Evolutionary conservation across 2,113 vertebrate genomes (phyloP).

Genomic region (Aphelocoma coerulescens): DNA sequence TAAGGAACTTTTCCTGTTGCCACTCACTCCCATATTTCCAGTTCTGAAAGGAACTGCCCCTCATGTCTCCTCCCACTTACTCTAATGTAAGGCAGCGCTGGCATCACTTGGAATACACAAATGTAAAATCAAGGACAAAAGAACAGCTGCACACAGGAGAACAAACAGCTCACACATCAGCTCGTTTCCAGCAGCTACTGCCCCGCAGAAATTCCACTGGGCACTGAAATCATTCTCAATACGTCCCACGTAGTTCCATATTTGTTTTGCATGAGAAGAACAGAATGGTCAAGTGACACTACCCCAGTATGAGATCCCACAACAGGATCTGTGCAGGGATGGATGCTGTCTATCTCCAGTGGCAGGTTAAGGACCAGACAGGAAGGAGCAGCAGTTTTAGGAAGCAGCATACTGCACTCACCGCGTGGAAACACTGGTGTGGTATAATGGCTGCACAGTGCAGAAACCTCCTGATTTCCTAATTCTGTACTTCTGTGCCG

Average conservation of each 20-base stretch:
- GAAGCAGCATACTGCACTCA: background rate
- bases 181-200: background rate
- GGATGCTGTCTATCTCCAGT: background rate
- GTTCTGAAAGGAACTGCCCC: background rate
- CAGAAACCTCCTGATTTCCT: background rate
- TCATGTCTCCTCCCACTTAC: background rate
- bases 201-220: background rate
- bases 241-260: rapidly evolving
- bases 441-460: background rate
- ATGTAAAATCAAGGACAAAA: background rate
- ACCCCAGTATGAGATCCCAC: rapidly evolving
- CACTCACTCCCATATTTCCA: background rate
- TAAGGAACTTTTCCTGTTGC: background rate
- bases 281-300: background rate
- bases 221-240: background rate
- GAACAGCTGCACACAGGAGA: background rate
- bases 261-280: background rate
- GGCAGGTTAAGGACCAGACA: background rate
- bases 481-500: background rate
- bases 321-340: background rate
- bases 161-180: background rate
- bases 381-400: background rate
- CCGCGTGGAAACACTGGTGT: background rate
- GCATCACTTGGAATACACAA: background rate
- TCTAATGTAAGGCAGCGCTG: background rate